phyloP scores from a whole-genome alignment of 2,113 vertebrate genomes.

The Paratilapia polleni region DNA sequence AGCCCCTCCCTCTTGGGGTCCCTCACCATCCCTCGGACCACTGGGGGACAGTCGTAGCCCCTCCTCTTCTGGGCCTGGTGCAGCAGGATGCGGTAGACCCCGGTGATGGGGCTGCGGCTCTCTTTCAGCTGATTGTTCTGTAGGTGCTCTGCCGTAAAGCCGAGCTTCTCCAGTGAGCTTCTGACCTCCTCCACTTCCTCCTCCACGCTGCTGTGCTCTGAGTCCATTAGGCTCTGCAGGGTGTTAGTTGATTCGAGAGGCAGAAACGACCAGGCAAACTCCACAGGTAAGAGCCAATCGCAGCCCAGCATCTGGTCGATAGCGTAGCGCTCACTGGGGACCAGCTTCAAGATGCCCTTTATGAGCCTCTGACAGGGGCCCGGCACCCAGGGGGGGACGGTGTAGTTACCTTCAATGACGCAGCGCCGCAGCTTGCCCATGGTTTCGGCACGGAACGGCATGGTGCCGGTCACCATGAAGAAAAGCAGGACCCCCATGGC shows the following conservation, averaged over 20 bases:
- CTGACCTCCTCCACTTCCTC: slow-evolving; percentile 84
- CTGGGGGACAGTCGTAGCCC: slow-evolving; percentile 82
- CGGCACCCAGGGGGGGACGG: slow-evolving; percentile 84
- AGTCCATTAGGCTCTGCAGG: slow-evolving; percentile 71
- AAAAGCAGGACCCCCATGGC: slow-evolving; percentile 93
- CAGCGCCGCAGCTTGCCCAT: slow-evolving; percentile 89
- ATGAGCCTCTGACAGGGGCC: slow-evolving; percentile 90
- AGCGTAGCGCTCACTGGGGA: slow-evolving; percentile 81
- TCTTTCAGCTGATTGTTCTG: slow-evolving; percentile 81
- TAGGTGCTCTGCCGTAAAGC: slow-evolving; percentile 86
- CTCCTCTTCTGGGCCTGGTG: slow-evolving; percentile 86
- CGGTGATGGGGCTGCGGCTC: slow-evolving; percentile 85
- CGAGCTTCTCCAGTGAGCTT: slow-evolving; percentile 83
- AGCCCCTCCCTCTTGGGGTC: slow-evolving; percentile 82
- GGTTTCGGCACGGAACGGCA: slow-evolving; percentile 95
- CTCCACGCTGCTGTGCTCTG: slow-evolving; percentile 69
- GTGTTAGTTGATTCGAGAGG: slow-evolving; percentile 78
- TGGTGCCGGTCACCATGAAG: slow-evolving; percentile 89
- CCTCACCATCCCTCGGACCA: slow-evolving; percentile 83
- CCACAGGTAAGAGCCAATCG: slow-evolving; percentile 91
- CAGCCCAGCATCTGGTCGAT: slow-evolving; percentile 89
- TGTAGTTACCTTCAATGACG: slow-evolving; percentile 85
- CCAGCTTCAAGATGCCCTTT: slow-evolving; percentile 84
- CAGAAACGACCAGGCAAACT: slow-evolving; percentile 82
- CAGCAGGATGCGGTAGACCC: slow-evolving; percentile 89